Percentiles rank a stretch among this genome's conserved stretches.
These are phyloP conservation scores for Coryphaenoides rupestris DNA, from an alignment of 2,113 vertebrate species.

Conservation along the genomic window DNA sequence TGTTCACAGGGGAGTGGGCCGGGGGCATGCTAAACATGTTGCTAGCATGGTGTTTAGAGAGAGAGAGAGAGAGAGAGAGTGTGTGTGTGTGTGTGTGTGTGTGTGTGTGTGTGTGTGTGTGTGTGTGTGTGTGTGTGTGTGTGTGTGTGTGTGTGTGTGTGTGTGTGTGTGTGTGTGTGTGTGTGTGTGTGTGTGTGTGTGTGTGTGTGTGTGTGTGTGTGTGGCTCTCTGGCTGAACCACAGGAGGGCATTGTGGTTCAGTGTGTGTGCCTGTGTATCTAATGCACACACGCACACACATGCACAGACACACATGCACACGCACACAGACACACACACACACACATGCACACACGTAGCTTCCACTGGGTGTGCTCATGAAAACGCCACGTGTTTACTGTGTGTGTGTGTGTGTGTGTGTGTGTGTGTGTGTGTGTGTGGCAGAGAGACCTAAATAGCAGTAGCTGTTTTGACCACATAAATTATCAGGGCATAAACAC, in stretches of 20 bases:
- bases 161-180: background rate
- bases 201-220: background rate
- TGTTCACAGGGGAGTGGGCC: no score
- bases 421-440: background rate
- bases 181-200: slow-evolving; percentile 6
- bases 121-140: background rate
- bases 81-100: background rate
- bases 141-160: background rate
- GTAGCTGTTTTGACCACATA: slow-evolving; percentile 32
- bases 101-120: slow-evolving; percentile 10
- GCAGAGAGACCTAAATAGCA: background rate
- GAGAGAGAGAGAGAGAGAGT: no score
- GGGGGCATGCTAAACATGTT: no score
- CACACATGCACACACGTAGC: background rate
- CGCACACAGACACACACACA: background rate
- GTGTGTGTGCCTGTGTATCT: slow-evolving; percentile 37
- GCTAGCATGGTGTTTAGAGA: background rate
- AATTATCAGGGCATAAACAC: slow-evolving; percentile 22
- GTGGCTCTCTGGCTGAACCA: slow-evolving; percentile 48
- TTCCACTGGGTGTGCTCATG: background rate
- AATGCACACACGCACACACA: no score
- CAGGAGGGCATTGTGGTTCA: slow-evolving; percentile 71
- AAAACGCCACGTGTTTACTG: slow-evolving; percentile 2
- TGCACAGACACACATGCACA: slow-evolving; percentile 26
- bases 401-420: background rate